Conservation (phyloP, 2,888 invertebrate genomes). For the Ormyrus nitidulus region DNA sequence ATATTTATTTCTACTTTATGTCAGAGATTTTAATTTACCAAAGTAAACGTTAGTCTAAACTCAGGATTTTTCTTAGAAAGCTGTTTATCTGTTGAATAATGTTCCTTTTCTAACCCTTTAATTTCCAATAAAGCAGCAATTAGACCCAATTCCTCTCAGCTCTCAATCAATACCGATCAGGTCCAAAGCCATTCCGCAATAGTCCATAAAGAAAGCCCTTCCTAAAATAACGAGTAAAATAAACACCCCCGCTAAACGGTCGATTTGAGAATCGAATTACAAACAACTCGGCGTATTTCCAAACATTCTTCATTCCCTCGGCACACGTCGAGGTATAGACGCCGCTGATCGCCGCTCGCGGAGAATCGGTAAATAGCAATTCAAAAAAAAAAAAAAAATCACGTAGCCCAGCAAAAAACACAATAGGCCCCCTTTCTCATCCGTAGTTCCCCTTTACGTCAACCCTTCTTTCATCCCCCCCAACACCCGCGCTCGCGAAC, state of each 20-base stretch:
- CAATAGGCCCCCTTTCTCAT: conserved; percentile 34
- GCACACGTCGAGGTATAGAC: not conserved
- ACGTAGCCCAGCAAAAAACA: conserved; percentile 5
- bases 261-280: conserved; percentile 24
- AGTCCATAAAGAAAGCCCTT: not conserved
- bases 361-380: conserved; percentile 42
- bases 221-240: conserved; percentile 16
- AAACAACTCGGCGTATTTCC: conserved; percentile 17
- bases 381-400: not conserved
- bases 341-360: conserved; percentile 32
- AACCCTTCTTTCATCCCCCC: conserved; percentile 37
- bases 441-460: conserved; percentile 41
- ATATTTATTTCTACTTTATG: no score
- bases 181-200: not conserved
- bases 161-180: no score
- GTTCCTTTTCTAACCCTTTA: not conserved
- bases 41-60: no score
- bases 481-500: no score
- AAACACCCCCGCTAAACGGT: not conserved
- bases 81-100: not conserved
- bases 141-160: no score
- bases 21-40: no score
- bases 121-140: no score
- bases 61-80: not conserved
- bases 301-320: conserved; percentile 36